Evolutionary conservation across 2,888 invertebrate species (phyloP).

Genomic region (Podabrus alpinus): DNA sequence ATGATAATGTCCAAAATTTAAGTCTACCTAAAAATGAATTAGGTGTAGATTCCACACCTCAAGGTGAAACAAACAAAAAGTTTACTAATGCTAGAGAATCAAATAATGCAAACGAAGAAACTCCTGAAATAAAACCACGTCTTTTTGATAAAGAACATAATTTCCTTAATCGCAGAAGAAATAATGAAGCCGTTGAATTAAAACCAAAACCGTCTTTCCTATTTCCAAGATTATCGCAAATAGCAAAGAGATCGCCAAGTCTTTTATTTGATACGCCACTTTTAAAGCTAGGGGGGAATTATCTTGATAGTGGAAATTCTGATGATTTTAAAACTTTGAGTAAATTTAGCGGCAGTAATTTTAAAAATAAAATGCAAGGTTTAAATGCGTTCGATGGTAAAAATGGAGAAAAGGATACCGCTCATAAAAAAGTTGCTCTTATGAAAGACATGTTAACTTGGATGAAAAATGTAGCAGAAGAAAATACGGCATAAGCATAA

Average conservation of each 20-base stretch:
- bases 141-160: neutral
- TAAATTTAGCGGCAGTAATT: neutral
- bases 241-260: conserved; percentile 3
- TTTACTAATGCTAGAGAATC: neutral
- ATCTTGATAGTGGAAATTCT: neutral
- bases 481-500: conserved; percentile 2
- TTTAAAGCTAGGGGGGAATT: neutral
- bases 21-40: neutral
- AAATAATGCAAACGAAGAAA: neutral
- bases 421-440: conserved; percentile 18
- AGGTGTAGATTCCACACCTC: neutral
- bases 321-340: neutral
- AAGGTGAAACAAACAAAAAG: neutral
- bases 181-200: neutral
- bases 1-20: neutral
- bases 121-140: neutral
- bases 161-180: neutral
- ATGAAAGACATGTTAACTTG: conserved; percentile 32
- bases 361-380: neutral
- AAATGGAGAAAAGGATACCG: neutral
- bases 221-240: neutral
- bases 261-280: neutral
- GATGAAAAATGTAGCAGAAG: conserved; percentile 32
- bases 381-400: neutral
- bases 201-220: neutral